Evolutionary conservation across 2,888 invertebrate species (phyloP), one percentile per base, ranked within the genome.

Genomic region (Icerya purchasi): DNA sequence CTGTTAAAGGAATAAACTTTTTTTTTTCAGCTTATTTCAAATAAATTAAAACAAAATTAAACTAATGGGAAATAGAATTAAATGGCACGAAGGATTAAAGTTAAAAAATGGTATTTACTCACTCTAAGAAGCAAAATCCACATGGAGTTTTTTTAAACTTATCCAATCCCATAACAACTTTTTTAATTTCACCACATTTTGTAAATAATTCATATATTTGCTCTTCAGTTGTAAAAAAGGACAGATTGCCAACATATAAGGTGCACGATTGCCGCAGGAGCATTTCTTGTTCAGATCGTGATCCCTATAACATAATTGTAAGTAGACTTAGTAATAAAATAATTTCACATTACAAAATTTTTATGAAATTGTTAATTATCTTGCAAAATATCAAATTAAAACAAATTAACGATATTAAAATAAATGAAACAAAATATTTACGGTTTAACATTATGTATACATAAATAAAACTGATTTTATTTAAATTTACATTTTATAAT

Each of bases 111-210:
- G n/a, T n/a, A n/a, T n/a, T 66, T 65, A 66, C 67, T 73, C 86
- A 98, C 76, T 99, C 98, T 1, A 98, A 84, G 73, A 99, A 99
- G 72, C 97, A 98, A 72, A 99, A 98, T 1, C 98, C 98, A 75
- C 98, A 98, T 0, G 98, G 98, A 0, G 97, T 99, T 72, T 96
- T 97, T 69, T 88, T 91, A 70, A 88, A 90, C 70, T 96, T 91
- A 71, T 99, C 97, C 65, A 98, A 74, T 0, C 98, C 98, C 96
- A 99, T 97, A 52, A 99, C 80, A 53, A 98, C 87, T 66, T 87
- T 75, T 64, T 92, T 82, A 50, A 98, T 84, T 70, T 98, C 97
- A 1, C 98, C 98, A 69, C 93, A 92, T 72, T 87, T 83, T 24
- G 88, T 84, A 73, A 98, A 98, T 59, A 99, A 74, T 73, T 98